Evolutionary conservation across 1,140 invertebrate genomes (phyloP).

Genomic region (Lepidurus packardi): DNA sequence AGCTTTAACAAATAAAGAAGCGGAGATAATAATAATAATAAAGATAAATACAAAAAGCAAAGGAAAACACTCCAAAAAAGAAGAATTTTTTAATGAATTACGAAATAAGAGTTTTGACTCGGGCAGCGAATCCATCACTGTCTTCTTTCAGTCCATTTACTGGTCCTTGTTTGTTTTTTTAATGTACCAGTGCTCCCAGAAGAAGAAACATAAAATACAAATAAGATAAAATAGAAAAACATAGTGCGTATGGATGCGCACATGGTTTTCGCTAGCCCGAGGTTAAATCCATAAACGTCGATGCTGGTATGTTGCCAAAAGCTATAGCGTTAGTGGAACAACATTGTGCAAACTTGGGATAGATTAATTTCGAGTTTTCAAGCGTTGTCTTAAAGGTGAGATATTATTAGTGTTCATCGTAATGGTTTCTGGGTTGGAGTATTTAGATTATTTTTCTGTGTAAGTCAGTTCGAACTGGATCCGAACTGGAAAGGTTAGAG

Average conservation of each 20-base stretch:
- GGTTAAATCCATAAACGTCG: no score
- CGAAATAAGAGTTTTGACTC: background rate
- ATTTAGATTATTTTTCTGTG: background rate
- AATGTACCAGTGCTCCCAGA: background rate
- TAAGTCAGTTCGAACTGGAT: background rate
- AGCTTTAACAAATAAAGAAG: no score
- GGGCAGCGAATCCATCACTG: slow-evolving; percentile 9
- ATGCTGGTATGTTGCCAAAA: no score
- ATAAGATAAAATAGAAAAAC: background rate
- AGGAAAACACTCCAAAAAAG: background rate
- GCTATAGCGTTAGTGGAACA: no score
- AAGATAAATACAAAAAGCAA: background rate
- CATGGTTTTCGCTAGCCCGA: no score
- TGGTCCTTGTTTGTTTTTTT: background rate
- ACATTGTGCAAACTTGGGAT: no score
- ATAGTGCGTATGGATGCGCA: no score
- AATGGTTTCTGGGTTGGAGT: no score
- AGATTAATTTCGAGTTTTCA: no score
- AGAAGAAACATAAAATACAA: background rate
- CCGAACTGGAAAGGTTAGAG: background rate
- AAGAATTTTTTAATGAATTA: slow-evolving; percentile 11
- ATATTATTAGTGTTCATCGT: no score
- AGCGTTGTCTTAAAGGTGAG: no score
- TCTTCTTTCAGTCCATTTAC: background rate
- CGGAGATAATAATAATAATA: no score